Evolutionary conservation across 2,888 invertebrate species (phyloP).

Genomic region (Muschampia plurimacula): DNA sequence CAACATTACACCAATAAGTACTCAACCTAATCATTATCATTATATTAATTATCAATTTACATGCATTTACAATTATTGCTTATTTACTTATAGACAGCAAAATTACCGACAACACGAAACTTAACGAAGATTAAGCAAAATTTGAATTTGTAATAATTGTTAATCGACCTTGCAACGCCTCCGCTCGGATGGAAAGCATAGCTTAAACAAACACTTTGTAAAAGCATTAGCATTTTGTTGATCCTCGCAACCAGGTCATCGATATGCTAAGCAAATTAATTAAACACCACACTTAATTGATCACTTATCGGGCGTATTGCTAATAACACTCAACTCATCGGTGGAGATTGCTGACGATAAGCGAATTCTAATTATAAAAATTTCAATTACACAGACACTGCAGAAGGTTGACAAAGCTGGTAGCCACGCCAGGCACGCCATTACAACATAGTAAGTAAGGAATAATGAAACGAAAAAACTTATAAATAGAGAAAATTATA

Average conservation of each 20-base stretch:
- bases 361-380: neutral
- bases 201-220: constrained; percentile 16
- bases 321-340: neutral
- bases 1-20: neutral
- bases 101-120: constrained; percentile 30
- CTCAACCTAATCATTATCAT: constrained; percentile 1
- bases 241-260: constrained; percentile 3
- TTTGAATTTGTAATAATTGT: constrained; percentile 33
- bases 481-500: neutral
- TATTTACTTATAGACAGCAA: constrained; percentile 27
- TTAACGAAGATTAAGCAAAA: constrained; percentile 6
- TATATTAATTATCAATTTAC: constrained; percentile 31
- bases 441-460: neutral
- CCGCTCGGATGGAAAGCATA: constrained; percentile 14
- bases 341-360: neutral
- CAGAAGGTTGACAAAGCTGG: neutral
- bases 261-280: constrained; percentile 13
- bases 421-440: neutral
- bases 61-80: constrained; percentile 23
- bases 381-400: neutral
- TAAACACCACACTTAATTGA: constrained; percentile 10
- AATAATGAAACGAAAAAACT: neutral
- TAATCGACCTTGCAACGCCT: constrained; percentile 21
- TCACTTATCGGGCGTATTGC: constrained; percentile 15
- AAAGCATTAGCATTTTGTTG: constrained; percentile 15